phyloP scores from a whole-genome alignment of 2,113 vertebrate species.

The Sturnira hondurensis region DNA sequence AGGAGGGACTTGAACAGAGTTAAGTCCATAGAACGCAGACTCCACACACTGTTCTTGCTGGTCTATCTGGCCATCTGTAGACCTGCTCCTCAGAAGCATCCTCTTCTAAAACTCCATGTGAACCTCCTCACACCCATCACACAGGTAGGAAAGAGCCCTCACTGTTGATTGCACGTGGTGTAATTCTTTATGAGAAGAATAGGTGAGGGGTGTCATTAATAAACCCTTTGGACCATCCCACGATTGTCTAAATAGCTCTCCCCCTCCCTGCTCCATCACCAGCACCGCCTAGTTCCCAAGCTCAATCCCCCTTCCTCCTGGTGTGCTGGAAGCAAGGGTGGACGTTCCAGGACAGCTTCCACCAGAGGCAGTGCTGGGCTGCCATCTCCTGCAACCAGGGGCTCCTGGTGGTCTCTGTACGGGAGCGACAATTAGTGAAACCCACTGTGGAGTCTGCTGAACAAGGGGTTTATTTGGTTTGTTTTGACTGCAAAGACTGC shows the following conservation, averaged over 20 bases:
- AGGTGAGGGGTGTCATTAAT: rapidly evolving
- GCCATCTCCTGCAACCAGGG: not conserved
- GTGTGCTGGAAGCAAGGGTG: not conserved
- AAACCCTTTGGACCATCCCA: not conserved
- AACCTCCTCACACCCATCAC: rapidly evolving
- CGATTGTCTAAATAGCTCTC: not conserved
- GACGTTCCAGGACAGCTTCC: not conserved
- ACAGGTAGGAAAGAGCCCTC: too few species aligned
- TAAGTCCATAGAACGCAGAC: not conserved
- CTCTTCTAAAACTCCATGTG: too few species aligned
- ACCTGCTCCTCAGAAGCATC: too few species aligned
- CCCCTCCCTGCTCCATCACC: not conserved
- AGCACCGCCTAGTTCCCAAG: not conserved
- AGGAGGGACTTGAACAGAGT: not conserved
- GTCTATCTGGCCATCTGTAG: rapidly evolving
- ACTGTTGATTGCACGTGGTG: rapidly evolving
- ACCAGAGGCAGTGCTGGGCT: not conserved
- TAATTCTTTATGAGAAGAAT: not conserved
- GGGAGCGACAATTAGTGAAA: not conserved
- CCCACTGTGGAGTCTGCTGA: not conserved
- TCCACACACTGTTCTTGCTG: not conserved
- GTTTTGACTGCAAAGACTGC: not conserved
- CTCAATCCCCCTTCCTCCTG: rapidly evolving
- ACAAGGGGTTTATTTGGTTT: not conserved
- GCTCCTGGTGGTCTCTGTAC: not conserved